A percentile compares a stretch with the other conserved stretches of the same genome.
Conservation (phyloP, 2,888 invertebrate species). For the Dugesia japonica region DNA sequence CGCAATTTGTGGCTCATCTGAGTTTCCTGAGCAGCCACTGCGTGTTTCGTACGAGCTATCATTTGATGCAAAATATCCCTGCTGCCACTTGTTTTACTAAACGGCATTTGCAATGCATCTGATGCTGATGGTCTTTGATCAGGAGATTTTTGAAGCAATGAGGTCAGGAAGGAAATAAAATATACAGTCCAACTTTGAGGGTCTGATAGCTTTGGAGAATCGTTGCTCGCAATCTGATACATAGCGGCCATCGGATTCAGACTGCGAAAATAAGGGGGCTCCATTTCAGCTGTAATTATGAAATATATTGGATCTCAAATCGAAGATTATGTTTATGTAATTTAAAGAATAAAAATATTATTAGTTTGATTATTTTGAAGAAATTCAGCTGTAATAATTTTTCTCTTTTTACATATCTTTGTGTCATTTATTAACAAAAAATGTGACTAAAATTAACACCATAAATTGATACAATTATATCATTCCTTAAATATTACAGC, state of each 20-base stretch:
- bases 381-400: no score
- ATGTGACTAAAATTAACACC: no score
- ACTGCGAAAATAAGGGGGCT: constrained; percentile 78
- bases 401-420: no score
- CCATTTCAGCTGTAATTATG: constrained; percentile 71
- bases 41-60: background rate
- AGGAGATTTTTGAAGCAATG: background rate
- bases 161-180: background rate
- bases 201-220: constrained; percentile 65
- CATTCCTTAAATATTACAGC: no score
- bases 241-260: constrained; percentile 99
- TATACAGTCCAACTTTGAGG: constrained; percentile 33
- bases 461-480: no score
- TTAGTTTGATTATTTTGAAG: no score
- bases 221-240: constrained; percentile 98
- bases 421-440: no score
- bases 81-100: background rate
- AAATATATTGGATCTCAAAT: no score
- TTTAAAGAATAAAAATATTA: no score
- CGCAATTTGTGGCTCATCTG: background rate
- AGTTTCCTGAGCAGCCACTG: background rate
- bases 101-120: background rate
- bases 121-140: background rate
- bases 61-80: background rate
- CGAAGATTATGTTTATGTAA: no score